A percentile compares a stretch with the other conserved stretches of the same genome.
Evolutionary conservation across 2,113 vertebrate genomes (phyloP).

Genomic region (Sinocyclocheilus maitianheensis): DNA sequence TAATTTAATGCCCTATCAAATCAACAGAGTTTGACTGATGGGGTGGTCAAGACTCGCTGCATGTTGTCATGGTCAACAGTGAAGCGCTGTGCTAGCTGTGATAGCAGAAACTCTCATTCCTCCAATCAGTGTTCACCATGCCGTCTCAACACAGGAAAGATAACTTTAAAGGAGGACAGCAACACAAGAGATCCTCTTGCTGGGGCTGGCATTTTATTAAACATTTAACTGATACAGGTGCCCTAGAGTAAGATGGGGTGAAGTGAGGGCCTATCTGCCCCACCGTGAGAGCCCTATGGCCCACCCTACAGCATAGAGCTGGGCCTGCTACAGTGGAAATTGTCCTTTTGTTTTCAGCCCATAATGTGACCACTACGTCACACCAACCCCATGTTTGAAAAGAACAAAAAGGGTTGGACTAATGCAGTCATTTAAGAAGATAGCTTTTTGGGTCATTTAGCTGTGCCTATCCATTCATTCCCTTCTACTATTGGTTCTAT

Average conservation of each 20-base stretch:
- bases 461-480: background rate
- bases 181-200: background rate
- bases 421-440: background rate
- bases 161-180: background rate
- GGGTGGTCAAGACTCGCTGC: background rate
- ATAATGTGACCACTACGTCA: background rate
- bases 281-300: background rate
- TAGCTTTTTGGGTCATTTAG: background rate
- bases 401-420: background rate
- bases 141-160: background rate
- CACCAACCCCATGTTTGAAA: background rate
- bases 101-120: slow-evolving; percentile 10
- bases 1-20: slow-evolving; percentile 34
- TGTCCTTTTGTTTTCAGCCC: background rate
- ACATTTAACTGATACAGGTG: background rate
- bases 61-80: slow-evolving; percentile 22
- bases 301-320: background rate
- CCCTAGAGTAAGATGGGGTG: background rate
- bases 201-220: background rate
- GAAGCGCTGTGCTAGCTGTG: background rate
- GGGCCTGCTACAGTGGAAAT: background rate
- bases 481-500: background rate
- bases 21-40: slow-evolving; percentile 36
- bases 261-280: background rate
- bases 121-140: slow-evolving; percentile 5